Evolutionary conservation across 1,140 invertebrate genomes (phyloP).

Genomic region (Gonatopus flavifemur): DNA sequence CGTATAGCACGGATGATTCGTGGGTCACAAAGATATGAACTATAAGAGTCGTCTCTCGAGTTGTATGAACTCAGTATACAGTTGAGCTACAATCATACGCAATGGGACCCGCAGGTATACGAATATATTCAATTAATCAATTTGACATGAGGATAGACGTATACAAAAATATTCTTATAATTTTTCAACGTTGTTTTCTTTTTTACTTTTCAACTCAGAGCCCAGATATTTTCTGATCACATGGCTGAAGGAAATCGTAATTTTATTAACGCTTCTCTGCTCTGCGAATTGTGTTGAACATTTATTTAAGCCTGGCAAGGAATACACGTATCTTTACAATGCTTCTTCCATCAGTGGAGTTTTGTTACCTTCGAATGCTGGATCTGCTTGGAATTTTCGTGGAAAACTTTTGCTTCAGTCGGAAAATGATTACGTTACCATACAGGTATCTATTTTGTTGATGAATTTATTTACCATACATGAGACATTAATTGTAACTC

Average conservation of each 20-base stretch:
- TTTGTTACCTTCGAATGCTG: conserved; percentile 42
- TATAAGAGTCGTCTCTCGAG: conserved; percentile 49
- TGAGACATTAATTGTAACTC: conserved; percentile 20
- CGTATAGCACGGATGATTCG: too few species aligned
- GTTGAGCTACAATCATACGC: conserved; percentile 32
- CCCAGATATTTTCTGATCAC: conserved; percentile 2
- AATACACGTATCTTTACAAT: conserved; percentile 49
- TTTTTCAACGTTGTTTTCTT: conserved; percentile 4
- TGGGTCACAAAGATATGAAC: conserved; percentile 42
- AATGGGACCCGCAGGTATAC: conserved; percentile 43
- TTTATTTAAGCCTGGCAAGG: conserved; percentile 46
- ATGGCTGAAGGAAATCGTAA: conserved; percentile 12
- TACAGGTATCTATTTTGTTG: conserved; percentile 37
- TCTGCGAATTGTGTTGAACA: conserved; percentile 15
- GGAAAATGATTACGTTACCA: conserved; percentile 28
- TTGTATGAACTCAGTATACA: conserved; percentile 44
- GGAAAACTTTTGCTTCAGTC: conserved; percentile 43
- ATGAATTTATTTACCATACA: conserved; percentile 30
- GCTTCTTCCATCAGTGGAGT: conserved; percentile 47
- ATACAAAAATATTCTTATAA: too few species aligned
- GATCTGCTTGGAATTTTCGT: conserved; percentile 48
- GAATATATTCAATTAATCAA: too few species aligned
- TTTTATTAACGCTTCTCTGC: conserved; percentile 24
- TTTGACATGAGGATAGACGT: too few species aligned
- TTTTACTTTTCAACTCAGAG: neutral